phyloP scores from a whole-genome alignment of 2,888 invertebrate genomes.

The Ophioninae sp. region DNA sequence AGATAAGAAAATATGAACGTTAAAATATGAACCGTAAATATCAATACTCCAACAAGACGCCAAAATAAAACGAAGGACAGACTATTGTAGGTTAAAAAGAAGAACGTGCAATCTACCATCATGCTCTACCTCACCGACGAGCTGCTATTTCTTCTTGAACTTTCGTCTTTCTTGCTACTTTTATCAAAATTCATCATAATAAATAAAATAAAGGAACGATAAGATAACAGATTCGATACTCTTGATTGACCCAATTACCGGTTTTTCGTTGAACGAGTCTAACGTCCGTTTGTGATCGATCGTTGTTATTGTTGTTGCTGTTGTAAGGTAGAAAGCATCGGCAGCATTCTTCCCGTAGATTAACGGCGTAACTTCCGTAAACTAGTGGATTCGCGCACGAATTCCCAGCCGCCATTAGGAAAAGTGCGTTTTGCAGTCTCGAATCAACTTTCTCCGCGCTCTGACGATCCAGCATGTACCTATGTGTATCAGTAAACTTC shows the following conservation, averaged over 20 bases:
- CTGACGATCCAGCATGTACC: conserved; percentile 87
- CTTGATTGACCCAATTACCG: too few relatives aligned
- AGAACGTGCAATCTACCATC: too few relatives aligned
- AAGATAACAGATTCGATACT: background rate
- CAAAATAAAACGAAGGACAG: too few relatives aligned
- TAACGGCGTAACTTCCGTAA: conserved; percentile 87
- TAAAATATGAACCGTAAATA: too few relatives aligned
- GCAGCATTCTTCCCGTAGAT: conserved; percentile 81
- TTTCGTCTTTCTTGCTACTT: too few relatives aligned
- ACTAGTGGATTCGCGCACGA: conserved; percentile 91
- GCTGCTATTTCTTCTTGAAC: too few relatives aligned
- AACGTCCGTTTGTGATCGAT: conserved; percentile 60
- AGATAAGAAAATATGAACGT: too few relatives aligned
- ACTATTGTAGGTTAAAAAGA: too few relatives aligned
- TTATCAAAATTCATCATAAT: background rate
- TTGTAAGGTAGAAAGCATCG: conserved; percentile 71
- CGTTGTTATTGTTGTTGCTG: conserved; percentile 46
- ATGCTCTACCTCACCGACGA: too few relatives aligned
- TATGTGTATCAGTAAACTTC: conserved; percentile 71
- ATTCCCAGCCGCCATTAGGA: conserved; percentile 91
- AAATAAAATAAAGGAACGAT: background rate
- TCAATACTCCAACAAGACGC: too few relatives aligned
- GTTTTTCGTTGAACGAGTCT: conserved; percentile 63
- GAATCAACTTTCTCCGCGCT: conserved; percentile 86
- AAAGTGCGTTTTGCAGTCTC: conserved; percentile 86